Percentiles rank a stretch among this genome's conserved stretches.
These are phyloP conservation scores for Diorhabda carinulata DNA, from an alignment of 1,140 invertebrate species.

Conservation along the genomic window DNA sequence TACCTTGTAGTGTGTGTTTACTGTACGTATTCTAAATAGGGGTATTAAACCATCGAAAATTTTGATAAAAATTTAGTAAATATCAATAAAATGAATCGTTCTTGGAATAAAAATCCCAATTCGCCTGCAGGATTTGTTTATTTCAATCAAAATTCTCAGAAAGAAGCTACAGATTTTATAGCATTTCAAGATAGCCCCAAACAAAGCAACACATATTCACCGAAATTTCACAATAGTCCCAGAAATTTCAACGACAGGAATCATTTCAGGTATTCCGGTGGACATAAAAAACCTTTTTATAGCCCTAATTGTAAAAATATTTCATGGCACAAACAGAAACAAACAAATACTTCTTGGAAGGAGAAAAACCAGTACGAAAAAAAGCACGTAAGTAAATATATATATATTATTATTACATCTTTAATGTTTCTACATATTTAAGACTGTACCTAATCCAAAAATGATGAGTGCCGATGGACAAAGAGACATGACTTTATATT, in stretches of 20 bases:
- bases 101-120: constrained; percentile 16
- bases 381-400: neutral
- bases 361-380: constrained; percentile 6
- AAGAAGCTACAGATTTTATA: constrained; percentile 18
- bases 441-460: neutral
- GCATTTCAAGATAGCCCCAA: constrained; percentile 19
- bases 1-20: too few relatives aligned
- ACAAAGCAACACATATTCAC: constrained; percentile 12
- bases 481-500: constrained; percentile 17
- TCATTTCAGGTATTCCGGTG: constrained; percentile 18
- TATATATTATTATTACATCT: neutral
- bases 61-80: neutral
- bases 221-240: constrained; percentile 20
- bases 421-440: too few relatives aligned
- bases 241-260: constrained; percentile 20
- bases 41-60: too few relatives aligned
- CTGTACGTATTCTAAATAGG: too few relatives aligned
- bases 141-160: constrained; percentile 18
- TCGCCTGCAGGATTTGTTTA: constrained; percentile 23
- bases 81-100: constrained; percentile 18
- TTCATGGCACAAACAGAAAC: neutral
- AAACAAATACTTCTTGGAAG: neutral
- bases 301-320: constrained; percentile 8
- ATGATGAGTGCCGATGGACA: constrained; percentile 13
- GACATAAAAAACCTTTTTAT: neutral